Base-by-base conservation (phyloP, 2,888 invertebrate species). In the Epistrophe grossulariae region DNA sequence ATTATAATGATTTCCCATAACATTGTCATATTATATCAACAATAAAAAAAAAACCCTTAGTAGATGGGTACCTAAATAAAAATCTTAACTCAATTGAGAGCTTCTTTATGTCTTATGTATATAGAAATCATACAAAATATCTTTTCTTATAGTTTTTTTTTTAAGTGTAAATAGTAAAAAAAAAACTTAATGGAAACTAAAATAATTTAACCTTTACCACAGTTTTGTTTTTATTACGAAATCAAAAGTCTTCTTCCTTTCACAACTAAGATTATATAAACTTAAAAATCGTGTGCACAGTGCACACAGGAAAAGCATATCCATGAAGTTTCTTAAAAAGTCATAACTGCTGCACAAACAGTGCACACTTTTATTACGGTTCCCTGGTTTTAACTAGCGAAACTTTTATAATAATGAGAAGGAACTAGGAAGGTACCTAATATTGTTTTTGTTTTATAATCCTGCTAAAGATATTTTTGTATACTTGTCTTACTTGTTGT, bases 351-450 rank as follows among this genome's bases (percentile, higher is more conserved):
- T 52, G 13, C 43, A 45, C 52, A 68, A 13, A 35, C 71, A 71
- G 45, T 84, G 74, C 71, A 71, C 62, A 66, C 62, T 72, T 74
- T 84, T 80, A 76, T 74, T 80, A 76, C 45, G 50, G 50, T 59
- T 35, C 71, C 50, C 57, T 77, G 70, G 13, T 11, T 48, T 70
- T 60, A 72, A 74, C 74, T 59, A 79, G 62, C 35, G 31, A 66
- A 84, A 84, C 71, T 80, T 80, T 80, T 71, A 80, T 60, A 84
- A 80, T 80, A 80, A 59, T 70, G 68, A 79, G 50, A 57, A 70
- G 31, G 31, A 57, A n/a, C n/a, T 70, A 62, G 74, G 50, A 57
- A 24, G 24, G 24, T 24, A 24, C 2, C 2, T 24, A 24, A 24
- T 1, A 24, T 24, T 24, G 24, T 24, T 24, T 24, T 55, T 62